Evolutionary conservation across 2,113 vertebrate species (phyloP).

Genomic region (Ailurus styani): DNA sequence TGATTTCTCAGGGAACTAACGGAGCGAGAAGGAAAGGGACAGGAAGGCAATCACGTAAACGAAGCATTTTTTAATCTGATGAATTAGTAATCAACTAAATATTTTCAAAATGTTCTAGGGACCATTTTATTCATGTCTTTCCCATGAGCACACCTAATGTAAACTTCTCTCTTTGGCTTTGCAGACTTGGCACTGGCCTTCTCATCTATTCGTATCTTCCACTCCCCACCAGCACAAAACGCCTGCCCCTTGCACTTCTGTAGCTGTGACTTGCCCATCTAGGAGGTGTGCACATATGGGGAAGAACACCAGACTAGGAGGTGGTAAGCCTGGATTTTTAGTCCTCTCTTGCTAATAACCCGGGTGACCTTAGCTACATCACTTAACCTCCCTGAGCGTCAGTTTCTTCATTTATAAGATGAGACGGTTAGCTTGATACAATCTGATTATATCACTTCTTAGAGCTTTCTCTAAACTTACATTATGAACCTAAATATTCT

Average conservation of each 20-base stretch:
- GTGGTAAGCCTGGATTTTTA: background rate
- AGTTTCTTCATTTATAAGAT: background rate
- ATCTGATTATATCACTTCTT: background rate
- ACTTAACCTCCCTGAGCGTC: background rate
- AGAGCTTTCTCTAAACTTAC: background rate
- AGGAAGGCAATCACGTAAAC: background rate
- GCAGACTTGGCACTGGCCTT: background rate
- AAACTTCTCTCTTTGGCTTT: background rate
- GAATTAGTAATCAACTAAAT: background rate
- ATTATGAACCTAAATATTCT: background rate
- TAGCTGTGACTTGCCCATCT: background rate
- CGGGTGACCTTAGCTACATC: background rate
- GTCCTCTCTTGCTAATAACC: slow-evolving; percentile 20
- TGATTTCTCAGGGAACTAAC: background rate
- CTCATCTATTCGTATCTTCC: background rate
- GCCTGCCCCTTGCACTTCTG: background rate
- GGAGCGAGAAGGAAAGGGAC: background rate
- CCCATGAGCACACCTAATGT: background rate
- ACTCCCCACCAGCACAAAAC: background rate
- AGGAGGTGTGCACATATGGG: background rate
- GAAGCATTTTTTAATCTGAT: background rate
- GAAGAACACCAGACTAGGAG: background rate
- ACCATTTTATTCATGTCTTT: background rate
- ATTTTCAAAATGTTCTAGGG: background rate
- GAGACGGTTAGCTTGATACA: background rate